Base-by-base conservation (phyloP, 2,888 invertebrate species). In the Pterostichus niger region DNA sequence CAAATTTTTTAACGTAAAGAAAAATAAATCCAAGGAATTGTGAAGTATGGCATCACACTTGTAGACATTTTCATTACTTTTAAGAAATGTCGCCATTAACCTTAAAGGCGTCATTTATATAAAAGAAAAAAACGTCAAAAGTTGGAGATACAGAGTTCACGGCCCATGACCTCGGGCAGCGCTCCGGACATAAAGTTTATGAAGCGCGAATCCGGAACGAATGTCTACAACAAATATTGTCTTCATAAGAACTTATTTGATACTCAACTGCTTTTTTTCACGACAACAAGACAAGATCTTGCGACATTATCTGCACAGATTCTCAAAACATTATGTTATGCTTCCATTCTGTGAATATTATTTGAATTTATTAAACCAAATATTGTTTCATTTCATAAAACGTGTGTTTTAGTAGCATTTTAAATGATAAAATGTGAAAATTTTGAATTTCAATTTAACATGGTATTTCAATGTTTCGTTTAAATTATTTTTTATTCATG, bases 171-270 rank as follows among this genome's bases (percentile, higher is more conserved):
- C 54, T 33, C 6, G 46, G 33, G 49, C 68, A 17, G 40, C n/a
- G 49, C 40, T 52, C 49, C 68, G 54, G 52, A 77, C 56, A 77
- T 54, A 77, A 77, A 54, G 52, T 80, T 80, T 54, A 24, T 52
- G 54, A 80, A 80, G 68, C 77, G 59, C 13, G 78, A 78, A 78
- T 78, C 78, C 78, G 61, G 78, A 78, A 78, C 78, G 61, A 78
- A 78, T 78, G 78, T 78, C 59, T 24, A 24, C 59, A 78, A 59
- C 78, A 78, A 78, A 78, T 78, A 78, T 78, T 78, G 61, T 61
- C 59, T 44, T 59, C 59, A 44, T 59, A 78, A 59, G 44, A 40
- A 56, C 78, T 78, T 78, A 78, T 61, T 61, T 78, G 44, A 78
- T 59, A 44, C 46, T 13, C n/a, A 31, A 31, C 44, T 11, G 68